Evolutionary conservation across 2,113 vertebrate genomes (phyloP).

Genomic region (Silurus meridionalis): DNA sequence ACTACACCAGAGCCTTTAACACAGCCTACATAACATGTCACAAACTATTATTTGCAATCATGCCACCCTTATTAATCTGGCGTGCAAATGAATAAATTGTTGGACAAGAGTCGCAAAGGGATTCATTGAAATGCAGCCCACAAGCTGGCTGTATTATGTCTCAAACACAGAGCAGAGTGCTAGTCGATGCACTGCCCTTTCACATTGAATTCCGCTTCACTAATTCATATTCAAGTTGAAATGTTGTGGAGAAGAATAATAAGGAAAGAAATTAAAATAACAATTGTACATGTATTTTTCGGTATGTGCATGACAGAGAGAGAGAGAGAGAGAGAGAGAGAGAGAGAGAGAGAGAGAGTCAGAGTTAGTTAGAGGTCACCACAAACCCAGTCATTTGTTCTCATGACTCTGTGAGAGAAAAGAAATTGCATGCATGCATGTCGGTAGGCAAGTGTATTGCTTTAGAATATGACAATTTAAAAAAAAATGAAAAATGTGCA

Average conservation of each 20-base stretch:
- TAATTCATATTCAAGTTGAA: constrained; percentile 58
- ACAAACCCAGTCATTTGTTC: constrained; percentile 36
- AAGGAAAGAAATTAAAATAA: constrained; percentile 55
- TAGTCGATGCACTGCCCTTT: constrained; percentile 53
- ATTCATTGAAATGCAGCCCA: constrained; percentile 59
- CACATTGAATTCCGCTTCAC: constrained; percentile 48
- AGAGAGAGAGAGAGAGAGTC: constrained; percentile 28
- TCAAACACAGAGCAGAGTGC: constrained; percentile 47
- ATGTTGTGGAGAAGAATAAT: constrained; percentile 43
- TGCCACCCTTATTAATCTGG: constrained; percentile 75
- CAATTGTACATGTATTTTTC: constrained; percentile 47
- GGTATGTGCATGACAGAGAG: constrained; percentile 37
- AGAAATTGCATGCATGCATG: background rate
- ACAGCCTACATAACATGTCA: constrained; percentile 80
- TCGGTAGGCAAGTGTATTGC: background rate
- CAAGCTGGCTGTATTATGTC: constrained; percentile 61
- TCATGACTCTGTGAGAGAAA: constrained; percentile 27
- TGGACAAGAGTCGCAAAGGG: constrained; percentile 62
- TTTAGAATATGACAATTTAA: constrained; percentile 12
- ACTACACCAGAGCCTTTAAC: constrained; percentile 71
- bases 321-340: constrained; percentile 25
- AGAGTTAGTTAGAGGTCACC: constrained; percentile 49
- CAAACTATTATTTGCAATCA: constrained; percentile 83
- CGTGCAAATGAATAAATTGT: constrained; percentile 62
- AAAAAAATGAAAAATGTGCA: constrained; percentile 20